A percentile compares a stretch with the other conserved stretches of the same genome.
These are phyloP conservation scores for Climacteris rufus DNA, from an alignment of 2,113 vertebrate species.

Conservation along the genomic window DNA sequence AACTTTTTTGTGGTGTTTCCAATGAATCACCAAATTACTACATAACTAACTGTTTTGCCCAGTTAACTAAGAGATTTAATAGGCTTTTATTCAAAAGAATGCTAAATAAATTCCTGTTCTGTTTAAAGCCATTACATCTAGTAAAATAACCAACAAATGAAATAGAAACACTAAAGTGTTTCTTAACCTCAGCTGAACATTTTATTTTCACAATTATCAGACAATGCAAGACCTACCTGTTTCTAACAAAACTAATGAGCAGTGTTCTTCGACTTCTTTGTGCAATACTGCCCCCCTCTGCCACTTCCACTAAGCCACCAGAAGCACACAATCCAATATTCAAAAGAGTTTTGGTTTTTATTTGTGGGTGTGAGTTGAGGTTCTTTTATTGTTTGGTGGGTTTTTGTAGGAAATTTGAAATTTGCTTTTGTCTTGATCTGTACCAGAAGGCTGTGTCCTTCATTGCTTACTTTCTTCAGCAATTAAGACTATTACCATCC, in stretches of 20 bases:
- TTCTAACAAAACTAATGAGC: not conserved
- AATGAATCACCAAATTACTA: not conserved
- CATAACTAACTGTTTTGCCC: not conserved
- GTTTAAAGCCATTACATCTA: not conserved
- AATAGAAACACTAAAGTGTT: not conserved
- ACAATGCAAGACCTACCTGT: not conserved
- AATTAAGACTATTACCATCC: not conserved
- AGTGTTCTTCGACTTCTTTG: not conserved
- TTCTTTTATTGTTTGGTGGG: not conserved
- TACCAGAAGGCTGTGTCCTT: not conserved
- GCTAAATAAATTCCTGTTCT: not conserved
- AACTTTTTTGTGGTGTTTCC: not conserved
- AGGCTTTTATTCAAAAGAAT: not conserved
- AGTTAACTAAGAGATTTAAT: not conserved
- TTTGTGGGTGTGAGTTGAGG: not conserved
- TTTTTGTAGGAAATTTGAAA: not conserved
- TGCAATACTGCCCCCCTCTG: slow-evolving; percentile 50
- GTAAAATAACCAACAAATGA: not conserved
- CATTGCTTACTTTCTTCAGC: not conserved
- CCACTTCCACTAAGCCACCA: not conserved
- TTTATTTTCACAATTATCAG: not conserved
- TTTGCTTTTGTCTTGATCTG: not conserved
- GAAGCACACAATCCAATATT: not conserved
- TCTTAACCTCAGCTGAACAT: not conserved
- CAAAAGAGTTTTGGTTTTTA: not conserved